phyloP scores from a whole-genome alignment of 2,113 vertebrate genomes.

The Athene cunicularia region DNA sequence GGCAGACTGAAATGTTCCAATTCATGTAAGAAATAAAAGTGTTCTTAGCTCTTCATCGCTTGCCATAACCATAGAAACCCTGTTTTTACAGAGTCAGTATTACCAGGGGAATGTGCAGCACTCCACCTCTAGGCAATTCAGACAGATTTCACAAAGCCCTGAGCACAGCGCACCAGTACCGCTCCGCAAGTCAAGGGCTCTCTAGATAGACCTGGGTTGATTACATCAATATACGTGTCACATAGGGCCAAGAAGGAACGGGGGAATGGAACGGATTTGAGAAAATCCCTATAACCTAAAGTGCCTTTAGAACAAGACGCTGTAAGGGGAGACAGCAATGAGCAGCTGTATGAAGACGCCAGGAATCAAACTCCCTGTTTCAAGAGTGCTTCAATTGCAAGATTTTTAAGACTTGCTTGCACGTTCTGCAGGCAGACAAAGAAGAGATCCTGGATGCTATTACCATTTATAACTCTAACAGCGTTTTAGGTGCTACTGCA shows the following conservation, averaged over 20 bases:
- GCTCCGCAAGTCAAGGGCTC: not conserved
- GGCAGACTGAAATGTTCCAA: not conserved
- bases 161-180: not conserved
- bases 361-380: not conserved
- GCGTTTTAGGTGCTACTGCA: rapidly evolving
- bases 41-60: not conserved
- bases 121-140: not conserved
- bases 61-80: not conserved
- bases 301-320: not conserved
- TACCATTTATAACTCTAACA: not conserved
- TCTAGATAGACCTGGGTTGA: not conserved
- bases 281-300: not conserved
- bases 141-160: not conserved
- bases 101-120: not conserved
- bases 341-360: not conserved
- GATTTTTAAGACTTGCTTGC: not conserved
- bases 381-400: not conserved
- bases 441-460: not conserved
- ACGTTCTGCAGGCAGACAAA: not conserved
- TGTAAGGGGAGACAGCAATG: not conserved
- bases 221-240: not conserved
- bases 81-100: not conserved
- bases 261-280: not conserved
- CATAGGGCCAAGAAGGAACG: not conserved
- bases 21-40: not conserved